Evolutionary conservation across 2,113 vertebrate species (phyloP), one percentile per base, ranked within the genome.

Genomic region (Heterotis niloticus): DNA sequence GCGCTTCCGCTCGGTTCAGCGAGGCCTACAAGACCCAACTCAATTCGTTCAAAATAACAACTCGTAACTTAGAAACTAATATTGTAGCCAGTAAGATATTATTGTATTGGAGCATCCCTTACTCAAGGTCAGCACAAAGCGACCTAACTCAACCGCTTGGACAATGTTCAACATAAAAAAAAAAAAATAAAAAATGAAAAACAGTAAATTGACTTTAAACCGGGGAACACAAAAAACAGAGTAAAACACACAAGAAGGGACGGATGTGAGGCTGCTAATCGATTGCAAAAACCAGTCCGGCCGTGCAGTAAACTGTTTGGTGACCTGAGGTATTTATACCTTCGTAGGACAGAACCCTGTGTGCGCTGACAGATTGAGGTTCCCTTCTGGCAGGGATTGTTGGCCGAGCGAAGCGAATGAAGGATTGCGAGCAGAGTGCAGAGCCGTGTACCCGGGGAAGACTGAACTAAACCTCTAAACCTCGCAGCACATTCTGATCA

Each of bases 261-360:
- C 14, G 16, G 54, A 16, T 23, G 18, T 11, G 64, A 66, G 23
- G 59, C 28, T 24, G 72, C 52, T 24, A 16, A 18, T 29, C 10
- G 16, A 23, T 75, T 75, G 16, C 56, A 13, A 75, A 59, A 29
- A 52, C 77, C 56, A n/a, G n/a, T n/a, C 29, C 34, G 54, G 70
- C 67, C 83, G 80, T 86, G 84, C 86, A 86, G 86, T 86, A 85
- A 86, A 81, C 85, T 90, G 87, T 83, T 82, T 84, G 85, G 85
- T 88, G 87, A 83, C 90, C 85, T 92, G 89, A 92, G 91, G 90
- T 92, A 90, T 90, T 87, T 74, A 86, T 74, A 86, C 86, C 78
- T 83, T 86, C 85, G 85, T 81, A 81, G 80, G 77, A 90, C 84
- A 86, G 76, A 88, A 87, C 78, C 79, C 86, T 87, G 84, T 83